These are phyloP conservation scores for Podarcis muralis DNA, from an alignment of 2,113 vertebrate genomes.

Conservation along the genomic window DNA sequence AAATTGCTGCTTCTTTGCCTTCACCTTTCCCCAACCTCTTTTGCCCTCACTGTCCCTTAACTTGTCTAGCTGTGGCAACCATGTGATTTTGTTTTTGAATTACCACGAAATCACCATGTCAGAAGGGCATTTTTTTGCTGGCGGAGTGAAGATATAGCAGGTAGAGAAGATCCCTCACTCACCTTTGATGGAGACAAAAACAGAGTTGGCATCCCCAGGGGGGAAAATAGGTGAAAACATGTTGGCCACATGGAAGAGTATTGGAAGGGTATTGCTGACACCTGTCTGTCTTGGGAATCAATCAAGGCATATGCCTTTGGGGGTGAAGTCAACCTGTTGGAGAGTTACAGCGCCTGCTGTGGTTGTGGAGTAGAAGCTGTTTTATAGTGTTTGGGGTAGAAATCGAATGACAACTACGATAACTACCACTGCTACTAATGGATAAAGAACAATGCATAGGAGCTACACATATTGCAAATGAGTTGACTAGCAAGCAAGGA, in stretches of 20 bases:
- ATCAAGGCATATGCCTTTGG: too few species aligned
- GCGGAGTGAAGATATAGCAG: background rate
- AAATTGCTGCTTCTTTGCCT: background rate
- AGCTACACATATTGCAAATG: background rate
- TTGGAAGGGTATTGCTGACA: too few species aligned
- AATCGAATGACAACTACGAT: background rate
- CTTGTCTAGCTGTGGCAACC: background rate
- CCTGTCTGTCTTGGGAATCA: too few species aligned
- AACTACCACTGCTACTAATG: background rate
- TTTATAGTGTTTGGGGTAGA: background rate
- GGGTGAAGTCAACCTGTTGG: too few species aligned
- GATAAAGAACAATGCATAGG: background rate
- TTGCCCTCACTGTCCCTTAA: background rate
- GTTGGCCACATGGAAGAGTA: background rate
- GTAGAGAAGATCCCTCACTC: background rate
- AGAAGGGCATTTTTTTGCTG: background rate
- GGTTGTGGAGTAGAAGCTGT: background rate
- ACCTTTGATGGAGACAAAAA: background rate
- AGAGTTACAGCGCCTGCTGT: too few species aligned
- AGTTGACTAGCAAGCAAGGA: constrained; percentile 24
- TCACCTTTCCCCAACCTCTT: too few species aligned
- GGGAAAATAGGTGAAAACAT: too few species aligned
- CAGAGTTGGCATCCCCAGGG: background rate
- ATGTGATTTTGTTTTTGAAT: background rate
- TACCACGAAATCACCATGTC: background rate